phyloP scores from a whole-genome alignment of 2,113 vertebrate species.

The Carlito syrichta region DNA sequence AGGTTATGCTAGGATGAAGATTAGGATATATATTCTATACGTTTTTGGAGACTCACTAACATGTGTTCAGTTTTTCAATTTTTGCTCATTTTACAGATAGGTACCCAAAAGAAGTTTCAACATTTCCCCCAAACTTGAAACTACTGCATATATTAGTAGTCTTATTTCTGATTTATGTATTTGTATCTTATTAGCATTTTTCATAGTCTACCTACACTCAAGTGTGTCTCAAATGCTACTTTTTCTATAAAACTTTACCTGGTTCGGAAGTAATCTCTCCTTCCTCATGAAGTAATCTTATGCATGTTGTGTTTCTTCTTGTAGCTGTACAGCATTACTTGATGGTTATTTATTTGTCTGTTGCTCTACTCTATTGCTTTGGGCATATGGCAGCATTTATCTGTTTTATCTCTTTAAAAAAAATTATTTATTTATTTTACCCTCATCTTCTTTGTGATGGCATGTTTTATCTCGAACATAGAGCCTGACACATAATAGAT shows the following conservation, averaged over 20 bases:
- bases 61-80: neutral
- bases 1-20: neutral
- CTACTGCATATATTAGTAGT: neutral
- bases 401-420: neutral
- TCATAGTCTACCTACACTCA: neutral
- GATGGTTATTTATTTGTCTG: neutral
- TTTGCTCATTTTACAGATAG: constrained; percentile 11
- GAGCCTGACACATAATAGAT: neutral
- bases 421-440: too few relatives aligned
- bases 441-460: too few relatives aligned
- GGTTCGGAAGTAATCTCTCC: neutral
- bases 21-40: neutral
- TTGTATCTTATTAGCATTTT: constrained; percentile 11
- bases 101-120: neutral
- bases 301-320: neutral
- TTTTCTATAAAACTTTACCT: neutral
- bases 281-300: neutral
- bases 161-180: constrained; percentile 8
- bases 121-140: neutral
- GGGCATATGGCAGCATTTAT: neutral
- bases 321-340: neutral
- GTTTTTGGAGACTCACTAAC: neutral
- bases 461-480: too few relatives aligned
- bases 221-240: neutral
- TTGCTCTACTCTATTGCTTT: neutral